Conservation (phyloP, 2,797 vertebrate genomes). For the Distichodus sexfasciatus region DNA sequence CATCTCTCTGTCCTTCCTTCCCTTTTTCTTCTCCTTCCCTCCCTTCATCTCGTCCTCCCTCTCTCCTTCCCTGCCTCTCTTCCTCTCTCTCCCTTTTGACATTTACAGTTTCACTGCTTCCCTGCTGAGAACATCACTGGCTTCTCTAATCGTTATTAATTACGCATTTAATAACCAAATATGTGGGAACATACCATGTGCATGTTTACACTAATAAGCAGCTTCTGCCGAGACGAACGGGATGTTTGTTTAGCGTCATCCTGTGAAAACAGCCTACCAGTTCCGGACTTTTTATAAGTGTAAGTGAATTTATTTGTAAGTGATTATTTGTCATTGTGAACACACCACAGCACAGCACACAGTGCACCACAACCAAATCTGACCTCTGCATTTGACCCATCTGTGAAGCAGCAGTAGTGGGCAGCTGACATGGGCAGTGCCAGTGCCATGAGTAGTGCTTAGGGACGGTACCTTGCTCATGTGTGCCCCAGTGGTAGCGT, state of each 20-base stretch:
- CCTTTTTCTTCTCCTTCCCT: neutral
- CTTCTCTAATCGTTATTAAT: slow-evolving; percentile 41
- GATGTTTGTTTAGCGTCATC: neutral
- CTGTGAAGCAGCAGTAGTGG: too few relatives aligned
- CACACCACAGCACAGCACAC: too few relatives aligned
- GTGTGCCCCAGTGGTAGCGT: too few relatives aligned
- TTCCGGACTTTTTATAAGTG: too few relatives aligned
- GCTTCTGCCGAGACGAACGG: neutral
- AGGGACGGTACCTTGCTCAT: too few relatives aligned
- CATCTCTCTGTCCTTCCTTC: neutral
- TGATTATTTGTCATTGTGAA: too few relatives aligned
- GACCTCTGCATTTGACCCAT: too few relatives aligned
- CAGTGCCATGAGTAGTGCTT: too few relatives aligned
- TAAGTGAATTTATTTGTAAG: too few relatives aligned
- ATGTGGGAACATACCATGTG: neutral
- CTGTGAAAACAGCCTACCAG: neutral
- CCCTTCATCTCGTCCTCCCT: neutral
- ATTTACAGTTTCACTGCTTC: slow-evolving; percentile 8
- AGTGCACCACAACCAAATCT: too few relatives aligned
- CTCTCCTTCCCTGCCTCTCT: neutral
- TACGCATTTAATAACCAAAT: slow-evolving; percentile 30
- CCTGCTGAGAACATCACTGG: slow-evolving; percentile 26
- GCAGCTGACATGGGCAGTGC: too few relatives aligned
- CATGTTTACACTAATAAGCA: neutral
- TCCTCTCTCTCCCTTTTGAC: neutral